phyloP scores from a whole-genome alignment of 2,888 invertebrate species.

The Nomada flava region DNA sequence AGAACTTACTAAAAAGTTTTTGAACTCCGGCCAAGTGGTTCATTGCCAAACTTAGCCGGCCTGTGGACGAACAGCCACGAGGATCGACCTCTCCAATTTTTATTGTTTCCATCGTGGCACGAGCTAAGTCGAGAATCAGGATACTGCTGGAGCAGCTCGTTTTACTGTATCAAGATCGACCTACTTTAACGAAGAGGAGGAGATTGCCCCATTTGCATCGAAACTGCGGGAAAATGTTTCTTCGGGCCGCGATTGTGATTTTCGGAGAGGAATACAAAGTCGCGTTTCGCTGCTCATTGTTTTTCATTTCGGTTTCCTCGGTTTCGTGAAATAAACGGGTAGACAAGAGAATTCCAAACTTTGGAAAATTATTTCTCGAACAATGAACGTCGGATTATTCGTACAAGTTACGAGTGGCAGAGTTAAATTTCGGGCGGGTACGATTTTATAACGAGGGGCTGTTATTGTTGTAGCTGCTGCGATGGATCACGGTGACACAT shows the following conservation, averaged over 20 bases:
- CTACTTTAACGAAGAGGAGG: neutral
- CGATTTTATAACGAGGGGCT: neutral
- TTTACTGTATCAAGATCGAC: neutral
- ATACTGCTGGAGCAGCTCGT: neutral
- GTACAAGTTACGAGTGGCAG: neutral
- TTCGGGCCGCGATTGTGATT: neutral
- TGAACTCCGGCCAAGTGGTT: conserved; percentile 60
- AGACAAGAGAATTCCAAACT: too few relatives aligned
- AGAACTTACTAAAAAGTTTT: conserved; percentile 46
- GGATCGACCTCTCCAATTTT: neutral
- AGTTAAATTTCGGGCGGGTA: neutral
- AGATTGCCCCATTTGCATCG: neutral
- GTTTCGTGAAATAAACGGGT: neutral
- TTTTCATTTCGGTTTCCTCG: neutral
- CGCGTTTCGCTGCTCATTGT: too few relatives aligned
- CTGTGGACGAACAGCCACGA: neutral
- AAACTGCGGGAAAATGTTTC: neutral
- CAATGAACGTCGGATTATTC: too few relatives aligned
- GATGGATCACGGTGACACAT: neutral
- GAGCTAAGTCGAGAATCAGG: neutral
- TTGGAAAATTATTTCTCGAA: too few relatives aligned
- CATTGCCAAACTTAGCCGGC: conserved; percentile 42
- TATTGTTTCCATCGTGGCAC: neutral
- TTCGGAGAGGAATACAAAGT: neutral
- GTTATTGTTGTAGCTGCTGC: neutral